Conservation (phyloP, 2,113 vertebrate genomes). For the Carettochelys insculpta region DNA sequence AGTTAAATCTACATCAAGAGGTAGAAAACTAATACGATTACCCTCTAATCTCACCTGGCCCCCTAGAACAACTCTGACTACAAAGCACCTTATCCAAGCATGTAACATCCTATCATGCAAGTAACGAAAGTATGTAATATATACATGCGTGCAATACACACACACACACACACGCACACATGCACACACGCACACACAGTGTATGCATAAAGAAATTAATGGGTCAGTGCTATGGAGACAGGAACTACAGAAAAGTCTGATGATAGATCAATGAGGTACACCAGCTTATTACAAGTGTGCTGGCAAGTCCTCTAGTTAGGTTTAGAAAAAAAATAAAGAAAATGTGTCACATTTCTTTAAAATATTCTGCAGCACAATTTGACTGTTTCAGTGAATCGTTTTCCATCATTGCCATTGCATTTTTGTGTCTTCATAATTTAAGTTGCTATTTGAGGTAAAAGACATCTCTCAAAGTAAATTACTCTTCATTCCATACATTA, state of each 20-base stretch:
- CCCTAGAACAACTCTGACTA: slow-evolving; percentile 20
- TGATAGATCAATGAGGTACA: slow-evolving; percentile 51
- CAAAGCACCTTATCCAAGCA: slow-evolving; percentile 60
- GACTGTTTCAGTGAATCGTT: slow-evolving; percentile 29
- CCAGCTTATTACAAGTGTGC: slow-evolving; percentile 22
- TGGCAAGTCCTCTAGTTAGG: slow-evolving; percentile 41
- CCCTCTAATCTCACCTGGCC: slow-evolving; percentile 9
- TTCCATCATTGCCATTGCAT: slow-evolving; percentile 43
- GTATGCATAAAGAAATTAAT: slow-evolving; percentile 68
- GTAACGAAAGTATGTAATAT: slow-evolving; percentile 52
- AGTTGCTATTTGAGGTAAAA: slow-evolving; percentile 61
- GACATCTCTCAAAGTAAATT: slow-evolving; percentile 56
- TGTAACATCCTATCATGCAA: slow-evolving; percentile 56
- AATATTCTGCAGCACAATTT: slow-evolving; percentile 33
- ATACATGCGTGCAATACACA: slow-evolving; percentile 65
- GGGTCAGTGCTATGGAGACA: slow-evolving; percentile 65
- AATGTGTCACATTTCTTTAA: slow-evolving; percentile 21
- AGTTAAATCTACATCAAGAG: slow-evolving; percentile 36
- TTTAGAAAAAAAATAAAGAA: slow-evolving; percentile 29
- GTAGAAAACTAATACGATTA: background rate
- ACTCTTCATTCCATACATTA: slow-evolving; percentile 45
- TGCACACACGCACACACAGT: slow-evolving; percentile 33
- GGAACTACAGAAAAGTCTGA: slow-evolving; percentile 43
- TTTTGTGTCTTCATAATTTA: slow-evolving; percentile 13
- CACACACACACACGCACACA: slow-evolving; percentile 19